phyloP scores from a whole-genome alignment of 2,113 vertebrate species.

The Chrysemys picta region DNA sequence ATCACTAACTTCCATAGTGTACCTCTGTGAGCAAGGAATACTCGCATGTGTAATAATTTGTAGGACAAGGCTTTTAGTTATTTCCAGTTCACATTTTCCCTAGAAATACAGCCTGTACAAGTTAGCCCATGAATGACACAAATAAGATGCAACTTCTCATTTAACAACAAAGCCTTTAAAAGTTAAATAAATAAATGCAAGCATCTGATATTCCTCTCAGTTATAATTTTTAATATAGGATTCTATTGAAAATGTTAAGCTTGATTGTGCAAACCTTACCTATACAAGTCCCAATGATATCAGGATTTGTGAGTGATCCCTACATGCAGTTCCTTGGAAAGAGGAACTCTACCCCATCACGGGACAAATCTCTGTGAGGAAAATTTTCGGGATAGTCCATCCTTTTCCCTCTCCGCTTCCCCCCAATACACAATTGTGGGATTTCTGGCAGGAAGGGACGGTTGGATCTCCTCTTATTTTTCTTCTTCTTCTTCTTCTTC shows the following conservation, averaged over 20 bases:
- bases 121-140: neutral
- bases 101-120: neutral
- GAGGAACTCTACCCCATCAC: neutral
- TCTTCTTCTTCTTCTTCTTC: neutral
- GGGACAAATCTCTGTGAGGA: rapidly evolving
- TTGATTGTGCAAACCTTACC: neutral
- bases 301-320: neutral
- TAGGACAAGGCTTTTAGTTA: neutral
- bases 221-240: neutral
- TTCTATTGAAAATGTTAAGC: neutral
- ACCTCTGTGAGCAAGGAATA: neutral
- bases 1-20: neutral
- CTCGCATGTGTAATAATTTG: neutral
- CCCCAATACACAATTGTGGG: neutral
- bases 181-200: neutral
- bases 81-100: neutral
- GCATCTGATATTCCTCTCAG: neutral
- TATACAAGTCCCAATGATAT: neutral
- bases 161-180: neutral
- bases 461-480: neutral
- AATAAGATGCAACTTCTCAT: neutral
- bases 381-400: neutral
- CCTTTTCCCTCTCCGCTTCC: neutral
- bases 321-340: neutral
- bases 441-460: neutral